Percentiles rank a stretch among this genome's conserved stretches.
Evolutionary conservation across 2,888 invertebrate genomes (phyloP).

Genomic region (Hyalella azteca): DNA sequence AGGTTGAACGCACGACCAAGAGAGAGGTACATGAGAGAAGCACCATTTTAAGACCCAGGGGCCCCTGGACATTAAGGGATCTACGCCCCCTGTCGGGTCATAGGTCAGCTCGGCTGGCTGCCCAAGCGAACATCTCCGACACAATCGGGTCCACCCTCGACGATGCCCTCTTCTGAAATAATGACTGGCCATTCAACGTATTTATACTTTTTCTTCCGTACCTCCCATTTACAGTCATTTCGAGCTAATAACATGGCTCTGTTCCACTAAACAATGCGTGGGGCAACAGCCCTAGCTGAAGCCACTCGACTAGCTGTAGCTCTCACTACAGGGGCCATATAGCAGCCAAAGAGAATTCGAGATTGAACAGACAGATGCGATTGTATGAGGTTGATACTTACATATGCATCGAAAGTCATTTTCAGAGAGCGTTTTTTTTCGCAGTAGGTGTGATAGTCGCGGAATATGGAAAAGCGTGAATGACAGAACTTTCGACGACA

Average conservation of each 20-base stretch:
- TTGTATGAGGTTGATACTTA: too few relatives aligned
- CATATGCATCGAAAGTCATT: too few relatives aligned
- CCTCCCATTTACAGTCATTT: conserved; percentile 36
- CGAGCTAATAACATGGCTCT: conserved; percentile 9
- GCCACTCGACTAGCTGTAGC: too few relatives aligned
- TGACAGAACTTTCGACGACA: too few relatives aligned
- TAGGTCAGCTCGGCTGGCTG: conserved; percentile 19
- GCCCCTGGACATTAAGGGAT: not conserved
- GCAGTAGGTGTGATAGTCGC: too few relatives aligned
- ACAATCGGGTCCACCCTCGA: conserved; percentile 20
- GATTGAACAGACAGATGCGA: too few relatives aligned
- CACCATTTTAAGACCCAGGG: not conserved
- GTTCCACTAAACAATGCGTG: not conserved
- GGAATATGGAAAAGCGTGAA: too few relatives aligned
- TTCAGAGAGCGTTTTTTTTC: too few relatives aligned
- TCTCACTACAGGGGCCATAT: too few relatives aligned
- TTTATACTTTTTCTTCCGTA: conserved; percentile 23
- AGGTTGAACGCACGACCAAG: not conserved
- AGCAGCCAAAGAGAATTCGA: too few relatives aligned
- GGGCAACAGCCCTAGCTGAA: not conserved
- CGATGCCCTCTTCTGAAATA: conserved; percentile 23
- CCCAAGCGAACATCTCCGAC: conserved; percentile 22
- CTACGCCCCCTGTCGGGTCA: conserved; percentile 9
- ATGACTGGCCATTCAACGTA: conserved; percentile 24
- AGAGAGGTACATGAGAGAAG: not conserved